These are phyloP conservation scores for Semnornis frantzii DNA, from an alignment of 2,113 vertebrate genomes.

Conservation along the genomic window DNA sequence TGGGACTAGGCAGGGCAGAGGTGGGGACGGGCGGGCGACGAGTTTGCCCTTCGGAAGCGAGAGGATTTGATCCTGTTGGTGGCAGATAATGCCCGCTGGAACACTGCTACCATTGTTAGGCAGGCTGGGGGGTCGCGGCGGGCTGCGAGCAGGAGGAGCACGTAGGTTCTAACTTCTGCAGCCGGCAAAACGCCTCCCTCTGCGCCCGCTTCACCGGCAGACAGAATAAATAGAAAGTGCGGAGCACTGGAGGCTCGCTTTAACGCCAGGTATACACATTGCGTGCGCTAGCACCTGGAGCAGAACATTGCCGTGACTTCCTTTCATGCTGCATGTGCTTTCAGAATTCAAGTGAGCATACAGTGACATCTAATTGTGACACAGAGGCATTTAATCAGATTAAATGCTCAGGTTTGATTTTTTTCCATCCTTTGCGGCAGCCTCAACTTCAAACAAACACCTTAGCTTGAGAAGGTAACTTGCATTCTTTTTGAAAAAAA, in stretches of 20 bases:
- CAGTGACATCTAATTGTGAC: conserved; percentile 59
- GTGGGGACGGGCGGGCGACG: background rate
- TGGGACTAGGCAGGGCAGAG: background rate
- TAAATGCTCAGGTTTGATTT: background rate
- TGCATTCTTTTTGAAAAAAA: background rate
- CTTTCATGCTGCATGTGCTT: background rate
- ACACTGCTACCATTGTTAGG: conserved; percentile 46
- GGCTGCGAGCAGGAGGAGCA: background rate
- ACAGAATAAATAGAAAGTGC: accelerated
- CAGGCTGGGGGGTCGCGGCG: background rate
- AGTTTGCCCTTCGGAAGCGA: background rate
- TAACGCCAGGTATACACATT: accelerated
- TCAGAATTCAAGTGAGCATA: background rate
- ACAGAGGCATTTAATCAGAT: background rate
- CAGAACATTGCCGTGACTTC: background rate
- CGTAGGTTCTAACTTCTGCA: conserved; percentile 18
- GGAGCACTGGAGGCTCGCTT: background rate
- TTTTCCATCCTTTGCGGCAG: background rate
- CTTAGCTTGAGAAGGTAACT: background rate
- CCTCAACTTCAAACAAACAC: background rate
- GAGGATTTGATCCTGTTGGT: background rate
- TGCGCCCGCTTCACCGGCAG: background rate
- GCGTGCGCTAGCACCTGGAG: background rate
- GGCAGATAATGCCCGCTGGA: background rate
- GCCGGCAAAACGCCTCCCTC: background rate